A percentile compares a stretch with the other conserved stretches of the same genome.
phyloP scores from a whole-genome alignment of 2,113 vertebrate species.

The Indicator maculatus region DNA sequence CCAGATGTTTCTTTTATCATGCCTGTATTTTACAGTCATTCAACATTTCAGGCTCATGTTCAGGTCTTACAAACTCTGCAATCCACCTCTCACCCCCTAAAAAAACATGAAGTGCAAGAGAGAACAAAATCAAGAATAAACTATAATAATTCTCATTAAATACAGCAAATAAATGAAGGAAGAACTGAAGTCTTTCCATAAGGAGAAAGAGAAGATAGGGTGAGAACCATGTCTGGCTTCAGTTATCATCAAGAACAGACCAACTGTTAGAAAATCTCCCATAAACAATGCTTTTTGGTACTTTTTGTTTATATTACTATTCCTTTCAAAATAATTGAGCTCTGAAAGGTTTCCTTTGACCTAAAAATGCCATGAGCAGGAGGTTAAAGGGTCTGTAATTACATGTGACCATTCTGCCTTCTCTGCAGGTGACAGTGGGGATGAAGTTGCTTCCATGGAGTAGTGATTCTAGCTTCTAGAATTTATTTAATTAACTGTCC shows the following conservation, averaged over 20 bases:
- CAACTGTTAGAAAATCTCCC: background rate
- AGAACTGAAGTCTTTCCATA: background rate
- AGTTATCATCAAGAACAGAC: background rate
- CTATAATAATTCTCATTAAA: background rate
- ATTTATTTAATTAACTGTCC: background rate
- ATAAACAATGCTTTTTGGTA: background rate
- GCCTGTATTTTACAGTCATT: background rate
- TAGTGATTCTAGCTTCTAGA: background rate
- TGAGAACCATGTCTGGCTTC: background rate
- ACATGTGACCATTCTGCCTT: background rate
- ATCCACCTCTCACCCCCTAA: background rate
- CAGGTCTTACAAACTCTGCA: constrained; percentile 2
- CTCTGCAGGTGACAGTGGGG: background rate
- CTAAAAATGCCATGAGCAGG: background rate
- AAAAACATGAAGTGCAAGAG: background rate
- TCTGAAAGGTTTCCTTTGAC: background rate
- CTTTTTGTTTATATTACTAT: background rate
- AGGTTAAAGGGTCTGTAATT: background rate
- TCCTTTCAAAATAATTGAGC: constrained; percentile 1
- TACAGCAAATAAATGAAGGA: background rate
- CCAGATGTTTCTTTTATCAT: background rate
- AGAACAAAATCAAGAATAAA: background rate
- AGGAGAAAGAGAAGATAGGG: background rate
- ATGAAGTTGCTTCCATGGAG: background rate
- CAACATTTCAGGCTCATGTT: background rate